Percentiles rank a stretch among this genome's conserved stretches.
Evolutionary conservation across 2,888 invertebrate species (phyloP).

Genomic region (Theretra japonica): DNA sequence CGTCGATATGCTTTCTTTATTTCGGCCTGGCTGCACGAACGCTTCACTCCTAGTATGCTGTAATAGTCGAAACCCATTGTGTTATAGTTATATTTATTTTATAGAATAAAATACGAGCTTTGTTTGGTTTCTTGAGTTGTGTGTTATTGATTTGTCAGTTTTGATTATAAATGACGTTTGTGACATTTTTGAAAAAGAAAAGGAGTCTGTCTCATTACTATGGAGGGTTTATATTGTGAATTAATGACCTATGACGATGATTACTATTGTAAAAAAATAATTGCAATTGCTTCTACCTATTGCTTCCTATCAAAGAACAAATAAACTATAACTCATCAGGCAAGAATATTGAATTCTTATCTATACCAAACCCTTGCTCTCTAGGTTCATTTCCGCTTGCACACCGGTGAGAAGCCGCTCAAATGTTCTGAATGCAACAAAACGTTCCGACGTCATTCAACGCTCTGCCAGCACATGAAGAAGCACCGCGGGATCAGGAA

Average conservation of each 20-base stretch:
- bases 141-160: background rate
- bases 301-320: too few relatives aligned
- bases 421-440: conserved; percentile 80
- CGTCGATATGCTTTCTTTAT: conserved; percentile 89
- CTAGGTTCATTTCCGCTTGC: conserved; percentile 80
- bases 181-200: background rate
- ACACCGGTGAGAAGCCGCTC: conserved; percentile 81
- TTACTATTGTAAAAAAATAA: background rate
- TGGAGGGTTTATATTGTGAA: background rate
- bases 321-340: too few relatives aligned
- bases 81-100: background rate
- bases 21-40: conserved; percentile 86
- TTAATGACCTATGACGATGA: background rate
- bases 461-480: conserved; percentile 82
- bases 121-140: background rate
- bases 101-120: background rate
- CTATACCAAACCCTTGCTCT: background rate
- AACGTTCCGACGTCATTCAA: conserved; percentile 80
- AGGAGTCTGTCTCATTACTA: background rate
- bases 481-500: conserved; percentile 81
- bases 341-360: background rate
- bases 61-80: conserved; percentile 91
- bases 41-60: conserved; percentile 88
- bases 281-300: too few relatives aligned
- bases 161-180: background rate